phyloP scores from a whole-genome alignment of 2,797 vertebrate genomes.

The Toxotes lorentzi region DNA sequence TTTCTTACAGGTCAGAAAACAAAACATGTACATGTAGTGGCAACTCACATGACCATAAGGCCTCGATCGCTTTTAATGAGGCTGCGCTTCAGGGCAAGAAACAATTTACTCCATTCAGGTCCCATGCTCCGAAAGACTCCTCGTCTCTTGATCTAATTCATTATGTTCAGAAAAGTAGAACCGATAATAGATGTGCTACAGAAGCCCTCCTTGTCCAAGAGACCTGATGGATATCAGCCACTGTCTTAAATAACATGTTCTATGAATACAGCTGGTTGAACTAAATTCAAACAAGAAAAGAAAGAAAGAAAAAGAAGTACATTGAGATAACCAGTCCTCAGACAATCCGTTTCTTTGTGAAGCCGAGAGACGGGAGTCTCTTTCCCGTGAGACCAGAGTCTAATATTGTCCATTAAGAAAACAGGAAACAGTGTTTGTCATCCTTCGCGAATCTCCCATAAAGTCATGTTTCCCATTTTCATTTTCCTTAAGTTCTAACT shows the following conservation, averaged over 20 bases:
- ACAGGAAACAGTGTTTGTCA: constrained; percentile 70
- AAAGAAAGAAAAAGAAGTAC: constrained; percentile 28
- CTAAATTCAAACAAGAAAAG: constrained; percentile 44
- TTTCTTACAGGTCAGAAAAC: constrained; percentile 13
- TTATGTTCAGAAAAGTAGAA: constrained; percentile 44
- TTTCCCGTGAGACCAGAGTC: constrained; percentile 67
- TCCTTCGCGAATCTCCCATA: constrained; percentile 32
- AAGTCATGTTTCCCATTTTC: constrained; percentile 22
- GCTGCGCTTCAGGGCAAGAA: constrained; percentile 10
- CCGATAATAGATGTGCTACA: constrained; percentile 42
- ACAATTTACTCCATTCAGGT: constrained; percentile 57
- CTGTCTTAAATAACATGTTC: constrained; percentile 75
- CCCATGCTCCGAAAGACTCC: constrained; percentile 31
- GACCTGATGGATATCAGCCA: constrained; percentile 67
- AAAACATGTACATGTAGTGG: neutral
- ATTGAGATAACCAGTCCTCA: constrained; percentile 66
- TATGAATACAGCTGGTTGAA: constrained; percentile 40
- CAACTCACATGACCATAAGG: constrained; percentile 31
- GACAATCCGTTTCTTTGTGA: constrained; percentile 75
- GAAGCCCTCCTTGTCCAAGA: constrained; percentile 62
- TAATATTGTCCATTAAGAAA: constrained; percentile 68
- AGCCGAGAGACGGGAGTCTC: constrained; percentile 34
- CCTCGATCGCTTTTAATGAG: neutral
- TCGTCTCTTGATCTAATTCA: constrained; percentile 61
- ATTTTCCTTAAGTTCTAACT: constrained; percentile 12